These are phyloP conservation scores for Nymphalis urticae DNA, from an alignment of 2,888 invertebrate genomes.

Conservation along the genomic window DNA sequence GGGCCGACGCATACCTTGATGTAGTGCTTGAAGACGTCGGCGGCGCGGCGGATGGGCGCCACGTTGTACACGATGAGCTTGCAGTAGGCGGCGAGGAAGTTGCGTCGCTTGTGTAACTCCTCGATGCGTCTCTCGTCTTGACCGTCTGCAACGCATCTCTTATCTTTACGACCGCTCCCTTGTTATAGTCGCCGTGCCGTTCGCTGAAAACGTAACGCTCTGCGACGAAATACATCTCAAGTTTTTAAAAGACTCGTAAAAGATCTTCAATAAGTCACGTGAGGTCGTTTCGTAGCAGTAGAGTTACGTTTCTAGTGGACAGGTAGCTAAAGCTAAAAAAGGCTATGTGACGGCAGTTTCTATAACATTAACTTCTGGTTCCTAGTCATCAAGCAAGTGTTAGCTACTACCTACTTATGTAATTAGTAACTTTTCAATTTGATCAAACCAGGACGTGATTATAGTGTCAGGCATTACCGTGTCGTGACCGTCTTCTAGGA, in stretches of 20 bases:
- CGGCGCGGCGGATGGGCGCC: conserved; percentile 94
- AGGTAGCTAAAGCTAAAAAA: neutral
- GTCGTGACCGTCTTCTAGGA: conserved; percentile 11
- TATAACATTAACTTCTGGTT: conserved; percentile 12
- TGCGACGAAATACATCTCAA: neutral
- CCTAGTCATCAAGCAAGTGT: neutral
- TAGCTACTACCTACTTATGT: neutral
- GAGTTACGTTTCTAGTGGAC: conserved; percentile 1
- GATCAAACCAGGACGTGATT: neutral
- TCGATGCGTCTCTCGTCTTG: conserved; percentile 98
- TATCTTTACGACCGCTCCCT: neutral
- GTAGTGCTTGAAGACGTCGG: conserved; percentile 98
- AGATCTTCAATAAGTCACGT: too few species aligned
- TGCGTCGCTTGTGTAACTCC: conserved; percentile 96
- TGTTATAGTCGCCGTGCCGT: neutral
- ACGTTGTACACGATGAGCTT: conserved; percentile 99
- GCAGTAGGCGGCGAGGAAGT: conserved; percentile 97
- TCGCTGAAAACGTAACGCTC: conserved; percentile 1
- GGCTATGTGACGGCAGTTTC: conserved; percentile 9
- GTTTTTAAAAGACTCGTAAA: too few species aligned
- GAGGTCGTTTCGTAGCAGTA: neutral
- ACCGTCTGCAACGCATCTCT: conserved; percentile 82
- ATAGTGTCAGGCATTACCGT: neutral
- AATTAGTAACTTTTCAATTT: neutral
- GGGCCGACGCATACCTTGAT: conserved; percentile 86